Evolutionary conservation across 2,888 invertebrate genomes (phyloP), one percentile per base, ranked within the genome.

Genomic region (Thymelicus acteon): DNA sequence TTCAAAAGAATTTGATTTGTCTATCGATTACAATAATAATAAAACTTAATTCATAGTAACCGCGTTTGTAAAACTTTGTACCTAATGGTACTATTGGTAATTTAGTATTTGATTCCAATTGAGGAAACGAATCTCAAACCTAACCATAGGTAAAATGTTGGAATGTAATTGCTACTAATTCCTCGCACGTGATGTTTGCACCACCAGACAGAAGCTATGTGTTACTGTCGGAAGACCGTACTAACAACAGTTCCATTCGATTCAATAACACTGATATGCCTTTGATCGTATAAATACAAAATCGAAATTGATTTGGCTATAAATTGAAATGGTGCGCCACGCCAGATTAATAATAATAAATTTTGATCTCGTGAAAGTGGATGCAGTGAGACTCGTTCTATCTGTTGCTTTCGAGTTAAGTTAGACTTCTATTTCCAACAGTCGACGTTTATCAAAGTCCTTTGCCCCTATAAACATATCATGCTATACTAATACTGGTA

Each of bases 251-350:
- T 37, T 47, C 63, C 49, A 2, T 49, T 63, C 49, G 49, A 63
- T 63, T 68, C 44, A 62, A 68, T 57, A 62, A 62, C 62, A 61
- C 10, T 19, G 15, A 19, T 52, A 52, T 15, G 0, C 15, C 15
- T 52, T 52, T 15, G 49, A 52, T 37, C 47, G 37, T 47, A 68
- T 15, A 54, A 57, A 62, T 52, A 49, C 68, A 68, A 62, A 68
- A 62, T 62, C 54, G 47, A 48, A 61, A 68, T 68, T 68, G 68
- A 57, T 68, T 62, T 68, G 19, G 47, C 15, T 48, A 44, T 67
- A 61, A 49, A 68, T 57, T 68, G 61, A 68, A 31, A 31, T 10
- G 57, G 31, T 13, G 31, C 31, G 57, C 31, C 57, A 24, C 10
- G 31, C 10, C 13, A 31, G 31, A 57, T 31, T 15, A 5, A 57